Evolutionary conservation across 2,888 invertebrate genomes (phyloP), one percentile per base, ranked within the genome.

Genomic region (Lasioglossum pauxillum): DNA sequence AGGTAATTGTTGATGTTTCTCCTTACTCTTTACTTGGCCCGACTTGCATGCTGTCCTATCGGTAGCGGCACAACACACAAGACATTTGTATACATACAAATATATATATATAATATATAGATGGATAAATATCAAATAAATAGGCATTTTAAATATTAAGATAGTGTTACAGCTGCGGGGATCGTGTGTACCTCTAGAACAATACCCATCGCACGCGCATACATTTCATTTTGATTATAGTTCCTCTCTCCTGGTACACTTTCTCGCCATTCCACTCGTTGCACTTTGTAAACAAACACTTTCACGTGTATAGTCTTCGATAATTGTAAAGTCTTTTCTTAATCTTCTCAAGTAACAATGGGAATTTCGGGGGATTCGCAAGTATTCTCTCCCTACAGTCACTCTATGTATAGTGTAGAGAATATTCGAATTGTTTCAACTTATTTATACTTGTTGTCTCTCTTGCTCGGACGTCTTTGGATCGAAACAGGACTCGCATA

Each of bases 21-120:
- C 94, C 93, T 93, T 94, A 93, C 94, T 94, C 95, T 95, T 95
- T 95, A 95, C 95, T 95, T 95, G 94, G 95, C 95, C 92, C 94
- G 95, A 94, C 95, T 95, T 94, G 95, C 95, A 95, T 95, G 95
- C 95, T 95, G 95, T 95, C 95, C 95, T 95, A 95, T 93, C 93
- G 92, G 93, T 95, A 94, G 95, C 91, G 94, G 95, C 95, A 94
- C 93, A 95, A 95, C 95, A 95, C 93, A 95, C 93, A 95, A 95
- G 93, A 94, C 93, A 94, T 93, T 90, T 92, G 93, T 93, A 93
- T 92, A 94, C 94, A 93, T 93, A 93, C 91, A 90, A 86, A 86
- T 88, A 89, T 85, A 87, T 72, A n/a, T 53, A 53, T n/a, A 57
- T 60, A 64, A 31, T 64, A 64, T 31, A 19, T 64, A 64, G 64